phyloP scores from a whole-genome alignment of 2,888 invertebrate species.

The Tenodera sinensis region DNA sequence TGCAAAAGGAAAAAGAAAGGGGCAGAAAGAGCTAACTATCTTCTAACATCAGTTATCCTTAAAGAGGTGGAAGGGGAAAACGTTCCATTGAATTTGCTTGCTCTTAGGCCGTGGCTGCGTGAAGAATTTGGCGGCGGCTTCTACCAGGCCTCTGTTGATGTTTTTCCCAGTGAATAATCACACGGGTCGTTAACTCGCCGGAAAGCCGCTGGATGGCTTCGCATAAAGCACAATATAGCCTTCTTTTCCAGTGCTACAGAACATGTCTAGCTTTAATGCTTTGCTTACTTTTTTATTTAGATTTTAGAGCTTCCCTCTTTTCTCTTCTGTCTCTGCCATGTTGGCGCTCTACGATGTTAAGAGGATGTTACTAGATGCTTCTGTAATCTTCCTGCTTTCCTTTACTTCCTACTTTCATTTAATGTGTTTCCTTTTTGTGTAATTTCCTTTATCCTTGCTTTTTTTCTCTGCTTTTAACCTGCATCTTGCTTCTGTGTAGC shows the following conservation, averaged over 20 bases:
- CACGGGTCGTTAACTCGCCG: conserved; percentile 27
- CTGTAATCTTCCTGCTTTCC: neutral
- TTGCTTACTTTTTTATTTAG: conserved; percentile 16
- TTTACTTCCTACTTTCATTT: neutral
- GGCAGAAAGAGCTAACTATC: conserved; percentile 4
- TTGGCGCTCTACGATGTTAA: conserved; percentile 8
- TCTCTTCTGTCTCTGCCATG: neutral
- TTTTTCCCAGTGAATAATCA: conserved; percentile 27
- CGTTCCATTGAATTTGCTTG: conserved; percentile 3
- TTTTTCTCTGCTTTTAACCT: neutral
- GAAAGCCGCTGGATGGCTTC: conserved; percentile 25
- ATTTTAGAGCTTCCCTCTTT: neutral
- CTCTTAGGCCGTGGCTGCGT: neutral
- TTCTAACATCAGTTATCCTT: conserved; percentile 15
- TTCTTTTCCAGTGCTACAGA: conserved; percentile 14
- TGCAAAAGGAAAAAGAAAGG: neutral
- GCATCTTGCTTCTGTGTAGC: no score
- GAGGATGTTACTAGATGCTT: conserved; percentile 9
- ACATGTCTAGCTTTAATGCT: conserved; percentile 20
- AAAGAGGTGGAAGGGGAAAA: conserved; percentile 1
- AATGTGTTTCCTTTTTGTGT: neutral
- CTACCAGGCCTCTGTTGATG: conserved; percentile 12
- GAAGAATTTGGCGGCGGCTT: neutral
- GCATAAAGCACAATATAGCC: conserved; percentile 21
- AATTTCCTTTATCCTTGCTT: neutral